phyloP scores from a whole-genome alignment of 2,888 invertebrate species.

The Linnaemya tessellans region DNA sequence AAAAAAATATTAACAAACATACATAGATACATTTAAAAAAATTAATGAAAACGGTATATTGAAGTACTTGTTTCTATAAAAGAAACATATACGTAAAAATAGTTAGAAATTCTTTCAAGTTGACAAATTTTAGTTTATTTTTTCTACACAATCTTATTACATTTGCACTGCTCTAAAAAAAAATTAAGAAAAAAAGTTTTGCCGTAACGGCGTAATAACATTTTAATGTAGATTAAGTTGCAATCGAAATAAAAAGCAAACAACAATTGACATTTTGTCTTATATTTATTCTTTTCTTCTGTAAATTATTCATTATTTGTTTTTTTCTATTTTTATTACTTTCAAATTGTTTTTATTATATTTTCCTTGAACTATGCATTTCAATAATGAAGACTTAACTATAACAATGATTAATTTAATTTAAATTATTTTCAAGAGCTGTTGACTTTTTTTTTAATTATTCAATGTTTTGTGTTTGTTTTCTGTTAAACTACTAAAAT shows the following conservation, averaged over 20 bases:
- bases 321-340: conserved; percentile 57
- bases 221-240: neutral
- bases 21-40: too few species aligned
- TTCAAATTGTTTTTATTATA: conserved; percentile 50
- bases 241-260: neutral
- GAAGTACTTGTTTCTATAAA: neutral
- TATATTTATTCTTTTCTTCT: conserved; percentile 65
- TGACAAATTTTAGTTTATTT: too few species aligned
- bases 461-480: conserved; percentile 54
- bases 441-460: conserved; percentile 39
- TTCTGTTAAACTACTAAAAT: conserved; percentile 50
- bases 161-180: too few species aligned
- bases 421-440: conserved; percentile 61
- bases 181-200: too few species aligned
- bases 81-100: too few species aligned
- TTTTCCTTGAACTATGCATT: conserved; percentile 67
- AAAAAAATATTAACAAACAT: too few species aligned
- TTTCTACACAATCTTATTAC: too few species aligned
- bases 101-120: too few species aligned
- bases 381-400: conserved; percentile 70
- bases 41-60: too few species aligned
- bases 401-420: conserved; percentile 70
- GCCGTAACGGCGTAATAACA: neutral
- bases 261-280: conserved; percentile 37
- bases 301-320: conserved; percentile 71